Evolutionary conservation across 2,113 vertebrate genomes (phyloP).

Genomic region (Speoplatyrhinus poulsoni): DNA sequence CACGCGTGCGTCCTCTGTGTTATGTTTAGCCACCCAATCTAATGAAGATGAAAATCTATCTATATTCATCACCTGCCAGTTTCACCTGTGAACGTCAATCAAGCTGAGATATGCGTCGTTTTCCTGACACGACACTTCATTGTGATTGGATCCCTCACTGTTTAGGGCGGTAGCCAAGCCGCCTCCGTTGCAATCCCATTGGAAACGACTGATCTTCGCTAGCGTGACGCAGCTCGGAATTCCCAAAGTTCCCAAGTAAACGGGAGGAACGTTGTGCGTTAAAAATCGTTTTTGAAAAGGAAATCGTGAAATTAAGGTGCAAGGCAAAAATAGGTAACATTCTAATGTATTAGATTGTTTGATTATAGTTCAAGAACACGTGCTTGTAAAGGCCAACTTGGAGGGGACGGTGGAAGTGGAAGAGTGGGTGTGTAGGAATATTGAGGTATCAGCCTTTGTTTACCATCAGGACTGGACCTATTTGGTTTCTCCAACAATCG

Average conservation of each 20-base stretch:
- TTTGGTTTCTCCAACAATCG: constrained; percentile 39
- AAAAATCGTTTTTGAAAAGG: constrained; percentile 16
- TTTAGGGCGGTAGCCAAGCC: constrained; percentile 30
- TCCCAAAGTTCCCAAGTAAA: constrained; percentile 76
- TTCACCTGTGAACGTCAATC: constrained; percentile 75
- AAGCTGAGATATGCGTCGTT: constrained; percentile 26
- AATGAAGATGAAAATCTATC: constrained; percentile 16
- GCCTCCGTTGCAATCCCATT: constrained; percentile 51
- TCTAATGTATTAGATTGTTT: constrained; percentile 5
- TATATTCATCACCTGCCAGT: constrained; percentile 51
- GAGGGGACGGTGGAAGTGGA: constrained; percentile 59
- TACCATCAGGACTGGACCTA: constrained; percentile 57
- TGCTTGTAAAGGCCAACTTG: constrained; percentile 16
- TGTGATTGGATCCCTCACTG: constrained; percentile 58
- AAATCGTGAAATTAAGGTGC: constrained; percentile 26
- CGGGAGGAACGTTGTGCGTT: constrained; percentile 34
- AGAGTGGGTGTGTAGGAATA: constrained; percentile 58
- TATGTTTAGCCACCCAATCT: constrained; percentile 46
- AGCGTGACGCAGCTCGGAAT: constrained; percentile 71
- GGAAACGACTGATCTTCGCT: constrained; percentile 40
- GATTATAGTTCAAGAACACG: neutral
- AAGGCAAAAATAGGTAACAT: constrained; percentile 37
- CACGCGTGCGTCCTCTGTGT: constrained; percentile 33
- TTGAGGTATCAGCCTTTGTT: constrained; percentile 65
- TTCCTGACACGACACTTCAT: constrained; percentile 46